Conservation (phyloP, 2,797 vertebrate species). For the Gobio occitaniae region DNA sequence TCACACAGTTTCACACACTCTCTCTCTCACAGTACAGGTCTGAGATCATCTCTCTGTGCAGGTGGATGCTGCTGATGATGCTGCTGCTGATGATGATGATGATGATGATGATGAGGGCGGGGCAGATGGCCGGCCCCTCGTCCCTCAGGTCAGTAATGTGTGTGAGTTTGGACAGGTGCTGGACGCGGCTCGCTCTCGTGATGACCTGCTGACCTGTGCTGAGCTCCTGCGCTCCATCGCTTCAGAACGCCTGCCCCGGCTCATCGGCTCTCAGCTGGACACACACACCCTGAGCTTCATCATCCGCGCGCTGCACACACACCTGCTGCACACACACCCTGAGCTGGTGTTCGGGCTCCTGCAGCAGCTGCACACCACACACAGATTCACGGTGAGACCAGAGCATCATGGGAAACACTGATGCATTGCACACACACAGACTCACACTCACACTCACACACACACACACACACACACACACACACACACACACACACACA, state of each 20-base stretch:
- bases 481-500: too few relatives aligned
- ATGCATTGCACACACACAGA: too few relatives aligned
- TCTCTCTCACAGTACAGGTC: background rate
- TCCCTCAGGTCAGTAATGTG: constrained; percentile 74
- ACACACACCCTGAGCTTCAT: constrained; percentile 83
- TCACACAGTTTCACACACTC: too few relatives aligned
- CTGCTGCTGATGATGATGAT: too few relatives aligned
- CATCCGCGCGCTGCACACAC: constrained; percentile 80
- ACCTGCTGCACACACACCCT: constrained; percentile 81
- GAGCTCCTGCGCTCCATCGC: constrained; percentile 79
- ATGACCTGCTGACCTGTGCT: constrained; percentile 80
- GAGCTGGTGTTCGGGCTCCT: constrained; percentile 86
- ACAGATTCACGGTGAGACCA: constrained; percentile 87
- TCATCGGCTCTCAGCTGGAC: constrained; percentile 89
- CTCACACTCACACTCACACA: too few relatives aligned
- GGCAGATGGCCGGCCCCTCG: constrained; percentile 16
- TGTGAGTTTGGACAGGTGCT: constrained; percentile 89
- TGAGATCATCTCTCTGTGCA: constrained; percentile 64
- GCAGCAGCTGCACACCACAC: constrained; percentile 83
- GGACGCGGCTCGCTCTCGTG: constrained; percentile 69
- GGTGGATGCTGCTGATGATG: too few relatives aligned
- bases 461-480: too few relatives aligned
- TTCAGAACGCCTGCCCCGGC: constrained; percentile 81
- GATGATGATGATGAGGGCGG: constrained; percentile 20
- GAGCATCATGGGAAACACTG: too few relatives aligned